phyloP scores from a whole-genome alignment of 2,797 vertebrate species.

The Xenentodon cancila region DNA sequence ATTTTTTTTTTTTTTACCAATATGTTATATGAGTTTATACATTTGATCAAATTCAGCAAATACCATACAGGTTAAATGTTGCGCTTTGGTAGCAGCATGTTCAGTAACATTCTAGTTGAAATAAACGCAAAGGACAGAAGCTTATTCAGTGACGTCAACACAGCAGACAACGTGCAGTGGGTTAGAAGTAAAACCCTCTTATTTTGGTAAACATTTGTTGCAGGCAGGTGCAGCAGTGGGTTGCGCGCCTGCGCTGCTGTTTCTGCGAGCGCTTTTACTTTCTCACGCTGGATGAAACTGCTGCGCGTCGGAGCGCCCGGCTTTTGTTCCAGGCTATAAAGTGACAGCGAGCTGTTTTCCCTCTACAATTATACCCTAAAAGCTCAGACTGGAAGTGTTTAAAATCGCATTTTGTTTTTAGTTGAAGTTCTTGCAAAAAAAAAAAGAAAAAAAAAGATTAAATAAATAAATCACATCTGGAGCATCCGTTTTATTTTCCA shows the following conservation, averaged over 20 bases:
- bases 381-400: background rate
- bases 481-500: slow-evolving; percentile 24
- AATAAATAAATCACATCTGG: slow-evolving; percentile 8
- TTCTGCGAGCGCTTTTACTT: slow-evolving; percentile 22
- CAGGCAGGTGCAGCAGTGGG: slow-evolving; percentile 42
- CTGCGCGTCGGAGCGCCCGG: slow-evolving; percentile 8
- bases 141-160: background rate
- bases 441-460: no score
- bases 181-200: background rate
- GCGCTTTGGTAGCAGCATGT: no score
- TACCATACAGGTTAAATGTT: no score
- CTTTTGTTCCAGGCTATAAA: background rate
- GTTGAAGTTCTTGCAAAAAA: slow-evolving; percentile 34
- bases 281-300: slow-evolving; percentile 12
- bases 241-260: slow-evolving; percentile 34
- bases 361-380: no score
- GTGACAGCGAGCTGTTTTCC: slow-evolving; percentile 1
- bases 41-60: no score
- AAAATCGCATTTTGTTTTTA: slow-evolving; percentile 6
- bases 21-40: no score
- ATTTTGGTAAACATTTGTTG: slow-evolving; percentile 15
- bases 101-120: background rate
- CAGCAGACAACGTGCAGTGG: background rate
- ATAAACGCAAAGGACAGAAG: background rate
- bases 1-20: no score